phyloP scores from a whole-genome alignment of 53 echinoderm and acorn worm genomes.

The Glandiceps talaboti region DNA sequence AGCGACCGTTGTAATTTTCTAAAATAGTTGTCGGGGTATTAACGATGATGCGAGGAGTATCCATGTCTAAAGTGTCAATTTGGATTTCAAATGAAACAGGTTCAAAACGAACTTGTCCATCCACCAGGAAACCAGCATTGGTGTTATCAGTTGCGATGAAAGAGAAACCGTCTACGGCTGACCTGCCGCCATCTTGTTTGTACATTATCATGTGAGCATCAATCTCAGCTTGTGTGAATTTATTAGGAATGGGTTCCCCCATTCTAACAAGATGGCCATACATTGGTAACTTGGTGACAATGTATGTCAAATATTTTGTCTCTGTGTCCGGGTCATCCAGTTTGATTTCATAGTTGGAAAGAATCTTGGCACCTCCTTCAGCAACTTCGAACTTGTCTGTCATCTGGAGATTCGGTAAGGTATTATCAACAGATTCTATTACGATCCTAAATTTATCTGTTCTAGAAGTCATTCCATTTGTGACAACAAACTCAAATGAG shows the following conservation, averaged over 20 bases:
- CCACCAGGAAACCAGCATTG: constrained; percentile 48
- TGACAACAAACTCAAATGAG: constrained; percentile 68
- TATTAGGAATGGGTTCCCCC: constrained; percentile 37
- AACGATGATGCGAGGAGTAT: constrained; percentile 46
- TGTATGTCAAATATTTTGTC: constrained; percentile 38
- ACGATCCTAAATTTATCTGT: constrained; percentile 79
- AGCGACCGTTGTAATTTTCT: constrained; percentile 39
- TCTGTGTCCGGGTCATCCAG: constrained; percentile 65
- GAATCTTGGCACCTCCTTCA: constrained; percentile 32
- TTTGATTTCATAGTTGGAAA: constrained; percentile 49
- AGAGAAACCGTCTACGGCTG: constrained; percentile 43
- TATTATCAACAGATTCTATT: constrained; percentile 65
- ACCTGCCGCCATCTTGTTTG: constrained; percentile 38
- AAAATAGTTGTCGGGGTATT: constrained; percentile 55
- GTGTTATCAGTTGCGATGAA: constrained; percentile 70
- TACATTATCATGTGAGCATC: constrained; percentile 69
- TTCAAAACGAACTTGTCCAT: constrained; percentile 16
- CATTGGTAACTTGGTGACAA: constrained; percentile 50
- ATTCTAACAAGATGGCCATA: constrained; percentile 55
- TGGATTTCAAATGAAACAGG: constrained; percentile 46
- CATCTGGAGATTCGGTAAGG: constrained; percentile 44
- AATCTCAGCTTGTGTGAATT: constrained; percentile 78
- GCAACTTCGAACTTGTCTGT: constrained; percentile 28
- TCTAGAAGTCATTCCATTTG: constrained; percentile 68
- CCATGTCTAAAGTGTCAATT: constrained; percentile 48